Evolutionary conservation across 2,888 invertebrate species (phyloP).

Genomic region (Taenaris catops): DNA sequence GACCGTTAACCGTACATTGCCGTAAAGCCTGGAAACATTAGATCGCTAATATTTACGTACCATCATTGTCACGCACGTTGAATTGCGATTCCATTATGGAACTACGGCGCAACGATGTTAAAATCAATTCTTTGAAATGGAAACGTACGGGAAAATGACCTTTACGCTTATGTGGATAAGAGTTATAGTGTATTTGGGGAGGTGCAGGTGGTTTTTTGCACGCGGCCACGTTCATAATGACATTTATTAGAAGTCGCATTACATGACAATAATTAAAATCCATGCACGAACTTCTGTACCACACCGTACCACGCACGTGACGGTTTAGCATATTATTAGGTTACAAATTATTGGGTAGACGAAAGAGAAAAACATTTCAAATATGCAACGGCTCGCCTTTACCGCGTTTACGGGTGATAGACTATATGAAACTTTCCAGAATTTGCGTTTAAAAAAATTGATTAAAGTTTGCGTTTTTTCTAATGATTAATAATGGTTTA

Average conservation of each 20-base stretch:
- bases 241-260: conserved; percentile 78
- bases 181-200: conserved; percentile 14
- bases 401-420: conserved; percentile 4
- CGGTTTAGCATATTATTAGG: conserved; percentile 64
- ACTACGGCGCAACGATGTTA: conserved; percentile 50
- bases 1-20: conserved; percentile 36
- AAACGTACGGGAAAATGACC: too few species aligned
- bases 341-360: conserved; percentile 42
- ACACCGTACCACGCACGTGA: conserved; percentile 66
- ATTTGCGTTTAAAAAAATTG: too few species aligned
- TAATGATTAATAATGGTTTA: too few species aligned
- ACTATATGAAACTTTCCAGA: too few species aligned
- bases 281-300: conserved; percentile 74
- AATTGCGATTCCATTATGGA: conserved; percentile 70
- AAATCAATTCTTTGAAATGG: too few species aligned
- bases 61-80: conserved; percentile 75
- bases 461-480: too few species aligned
- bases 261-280: conserved; percentile 79
- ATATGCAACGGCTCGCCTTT: conserved; percentile 10
- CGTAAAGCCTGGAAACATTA: conserved; percentile 52
- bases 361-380: conserved; percentile 20
- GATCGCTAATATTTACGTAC: conserved; percentile 60
- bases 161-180: conserved; percentile 14
- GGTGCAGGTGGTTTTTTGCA: conserved; percentile 32
- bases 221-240: conserved; percentile 67